A percentile compares a stretch with the other conserved stretches of the same genome.
Conservation (phyloP, 2,888 invertebrate species). For the Teinopalpus imperialis region DNA sequence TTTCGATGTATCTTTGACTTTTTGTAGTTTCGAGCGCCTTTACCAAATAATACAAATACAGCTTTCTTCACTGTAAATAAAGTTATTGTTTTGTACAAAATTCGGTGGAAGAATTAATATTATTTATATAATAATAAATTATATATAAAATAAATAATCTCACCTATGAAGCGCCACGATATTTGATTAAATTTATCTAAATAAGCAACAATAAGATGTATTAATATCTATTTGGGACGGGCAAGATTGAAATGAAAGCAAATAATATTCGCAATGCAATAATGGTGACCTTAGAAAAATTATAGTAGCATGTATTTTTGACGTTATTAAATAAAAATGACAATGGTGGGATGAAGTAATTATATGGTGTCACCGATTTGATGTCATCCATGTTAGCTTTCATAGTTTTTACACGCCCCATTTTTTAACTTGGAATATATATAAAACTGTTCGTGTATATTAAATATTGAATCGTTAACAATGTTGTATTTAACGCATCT, state of each 20-base stretch:
- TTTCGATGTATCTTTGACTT: conserved; percentile 15
- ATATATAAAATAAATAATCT: conserved; percentile 26
- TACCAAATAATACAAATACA: conserved; percentile 66
- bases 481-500: conserved; percentile 17
- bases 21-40: conserved; percentile 55
- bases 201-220: too few species aligned
- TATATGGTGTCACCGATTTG: too few species aligned
- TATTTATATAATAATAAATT: conserved; percentile 36
- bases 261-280: background rate
- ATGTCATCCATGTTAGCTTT: too few species aligned
- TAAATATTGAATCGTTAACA: conserved; percentile 24
- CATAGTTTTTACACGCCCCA: too few species aligned
- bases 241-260: background rate
- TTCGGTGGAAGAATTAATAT: conserved; percentile 63
- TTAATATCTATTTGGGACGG: background rate
- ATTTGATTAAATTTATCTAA: too few species aligned
- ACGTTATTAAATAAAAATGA: too few species aligned
- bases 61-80: conserved; percentile 66
- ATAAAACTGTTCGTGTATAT: conserved; percentile 27
- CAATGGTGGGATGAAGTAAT: too few species aligned
- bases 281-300: background rate
- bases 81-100: conserved; percentile 74
- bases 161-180: too few species aligned
- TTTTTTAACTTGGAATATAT: too few species aligned
- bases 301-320: too few species aligned